A percentile compares a stretch with the other conserved stretches of the same genome.
These are phyloP conservation scores for Mycteria americana DNA, from an alignment of 2,797 vertebrate species.

Conservation along the genomic window DNA sequence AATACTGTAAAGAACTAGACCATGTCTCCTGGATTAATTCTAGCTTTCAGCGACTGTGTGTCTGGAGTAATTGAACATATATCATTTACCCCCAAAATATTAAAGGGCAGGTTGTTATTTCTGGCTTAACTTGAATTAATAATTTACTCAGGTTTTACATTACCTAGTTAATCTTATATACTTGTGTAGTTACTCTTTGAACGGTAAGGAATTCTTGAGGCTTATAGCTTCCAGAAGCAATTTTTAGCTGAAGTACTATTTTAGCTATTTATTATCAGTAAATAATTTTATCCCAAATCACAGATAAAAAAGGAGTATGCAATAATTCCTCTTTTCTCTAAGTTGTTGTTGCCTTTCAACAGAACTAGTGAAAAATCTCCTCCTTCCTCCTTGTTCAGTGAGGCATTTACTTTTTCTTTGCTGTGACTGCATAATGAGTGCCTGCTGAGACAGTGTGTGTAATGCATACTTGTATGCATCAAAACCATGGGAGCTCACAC, in stretches of 20 bases:
- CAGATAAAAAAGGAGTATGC: background rate
- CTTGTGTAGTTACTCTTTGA: background rate
- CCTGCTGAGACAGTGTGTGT: conserved; percentile 49
- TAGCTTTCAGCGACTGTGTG: background rate
- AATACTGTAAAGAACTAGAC: background rate
- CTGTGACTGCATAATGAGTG: conserved; percentile 62
- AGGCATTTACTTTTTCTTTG: conserved; percentile 61
- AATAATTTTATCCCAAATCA: conserved; percentile 10
- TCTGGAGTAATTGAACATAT: conserved; percentile 7
- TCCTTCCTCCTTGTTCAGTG: conserved; percentile 39
- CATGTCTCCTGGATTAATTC: background rate
- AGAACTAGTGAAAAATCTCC: conserved; percentile 43
- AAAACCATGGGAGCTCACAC: conserved; percentile 58
- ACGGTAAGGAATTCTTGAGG: background rate
- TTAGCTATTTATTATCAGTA: background rate
- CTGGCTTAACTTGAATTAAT: conserved; percentile 49
- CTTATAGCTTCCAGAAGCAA: background rate
- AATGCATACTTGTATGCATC: conserved; percentile 52
- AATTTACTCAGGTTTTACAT: conserved; percentile 55
- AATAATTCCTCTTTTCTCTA: conserved; percentile 24
- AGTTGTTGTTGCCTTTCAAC: conserved; percentile 26
- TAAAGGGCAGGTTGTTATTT: conserved; percentile 38
- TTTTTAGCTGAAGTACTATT: conserved; percentile 2
- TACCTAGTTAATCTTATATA: conserved; percentile 19
- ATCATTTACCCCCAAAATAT: conserved; percentile 44